Evolutionary conservation across 2,888 invertebrate genomes (phyloP), one percentile per base, ranked within the genome.

Genomic region (Agrenia bidenticulata): DNA sequence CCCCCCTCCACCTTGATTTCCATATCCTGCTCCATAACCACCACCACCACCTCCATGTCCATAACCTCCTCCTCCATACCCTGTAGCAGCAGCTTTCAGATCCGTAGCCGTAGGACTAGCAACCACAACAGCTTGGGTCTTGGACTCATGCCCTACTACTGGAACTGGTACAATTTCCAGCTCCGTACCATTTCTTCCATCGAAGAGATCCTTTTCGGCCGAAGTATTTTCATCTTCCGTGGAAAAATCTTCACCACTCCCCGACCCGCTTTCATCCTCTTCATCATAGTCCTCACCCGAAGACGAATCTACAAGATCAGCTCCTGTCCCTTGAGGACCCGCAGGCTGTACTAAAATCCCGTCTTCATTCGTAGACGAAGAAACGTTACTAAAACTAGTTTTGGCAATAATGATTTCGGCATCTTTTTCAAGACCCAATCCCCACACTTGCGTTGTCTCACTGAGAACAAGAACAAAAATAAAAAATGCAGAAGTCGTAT

Each of bases 31-130:
- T 4, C 32, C 32, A 32, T 32, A 32, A 11, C 32, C 32, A 4
- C 32, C 32, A 32, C 32, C 32, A 32, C 11, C 4, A 11, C 32
- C 32, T 11, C 32, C 32, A 32, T 19, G 21, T 15, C 45, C n/a
- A 45, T 19, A 19, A 15, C 21, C 45, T 15, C 45, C n/a, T 9
- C 60, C 62, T 5, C 67, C 70, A 57, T 70, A 70, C 17, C 70
- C 70, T 2, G 70, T 70, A 13, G 70, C 70, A 50, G 67, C 58
- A 2, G 70, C 65, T 37, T 65, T 65, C 0, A 70, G 49, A 32
- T 70, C 70, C n/a, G 41, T 7, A 11, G 70, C 70, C n/a, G 41
- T 7, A 11, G 70, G 70, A 26, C 59, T 58, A 32, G 67, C 65
- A 1, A 70, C n/a, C 1, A 65, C 61, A 1, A 67, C 45, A n/a